Conservation (phyloP, 1,140 invertebrate genomes). For the Heliconius hewitsoni region DNA sequence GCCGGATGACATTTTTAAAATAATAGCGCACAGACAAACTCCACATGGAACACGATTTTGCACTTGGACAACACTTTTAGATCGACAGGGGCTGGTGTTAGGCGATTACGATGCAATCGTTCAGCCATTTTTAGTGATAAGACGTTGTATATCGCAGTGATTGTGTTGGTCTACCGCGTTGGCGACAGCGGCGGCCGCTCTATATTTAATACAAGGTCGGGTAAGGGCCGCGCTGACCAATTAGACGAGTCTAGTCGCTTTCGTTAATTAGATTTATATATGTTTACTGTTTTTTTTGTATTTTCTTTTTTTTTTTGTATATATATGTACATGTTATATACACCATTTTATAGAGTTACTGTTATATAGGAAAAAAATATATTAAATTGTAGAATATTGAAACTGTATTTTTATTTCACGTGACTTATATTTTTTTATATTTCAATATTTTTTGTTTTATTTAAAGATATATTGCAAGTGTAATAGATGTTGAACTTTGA, state of each 20-base stretch:
- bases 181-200: constrained; percentile 61
- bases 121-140: constrained; percentile 78
- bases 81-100: constrained; percentile 55
- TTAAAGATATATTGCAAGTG: no score
- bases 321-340: no score
- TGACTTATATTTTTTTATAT: no score
- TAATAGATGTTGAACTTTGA: no score
- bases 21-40: constrained; percentile 51
- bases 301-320: not conserved
- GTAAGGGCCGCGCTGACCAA: constrained; percentile 65
- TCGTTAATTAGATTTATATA: constrained; percentile 7
- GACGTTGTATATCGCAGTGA: constrained; percentile 58
- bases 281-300: not conserved
- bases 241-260: constrained; percentile 37
- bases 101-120: constrained; percentile 69
- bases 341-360: no score
- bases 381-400: no score
- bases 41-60: constrained; percentile 62
- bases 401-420: no score
- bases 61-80: constrained; percentile 63
- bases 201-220: constrained; percentile 73
- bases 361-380: no score
- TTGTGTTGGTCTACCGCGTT: constrained; percentile 62
- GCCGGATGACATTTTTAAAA: constrained; percentile 70
- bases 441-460: no score